Evolutionary conservation across 2,888 invertebrate genomes (phyloP), one percentile per base, ranked within the genome.

Genomic region (Cantharis rustica): DNA sequence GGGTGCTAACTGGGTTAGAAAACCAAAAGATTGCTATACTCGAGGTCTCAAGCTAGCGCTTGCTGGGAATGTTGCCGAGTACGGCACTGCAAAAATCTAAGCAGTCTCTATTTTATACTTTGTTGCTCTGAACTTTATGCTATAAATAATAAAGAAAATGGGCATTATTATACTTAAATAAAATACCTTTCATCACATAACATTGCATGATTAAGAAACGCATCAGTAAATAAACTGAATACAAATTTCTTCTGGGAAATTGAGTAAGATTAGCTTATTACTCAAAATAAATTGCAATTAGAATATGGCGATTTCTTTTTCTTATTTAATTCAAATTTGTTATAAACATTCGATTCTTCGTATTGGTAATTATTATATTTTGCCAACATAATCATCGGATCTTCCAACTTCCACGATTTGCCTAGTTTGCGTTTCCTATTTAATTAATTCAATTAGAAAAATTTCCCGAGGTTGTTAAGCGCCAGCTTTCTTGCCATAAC

Each of bases 191-290:
- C 75, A 20, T 27, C 71, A 75, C 47, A 68, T 26, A 47, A 66
- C 63, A n/a, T 74, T 74, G 64, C 64, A 73, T 23, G 64, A 66
- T 66, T 63, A 66, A 69, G 26, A 61, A 72, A 72, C 72, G 75
- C 75, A 75, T 72, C 69, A 75, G 72, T 75, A 69, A 72, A 20
- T 47, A 72, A 75, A 75, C 64, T 75, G 75, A 75, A 75, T 75
- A 75, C 75, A 75, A 68, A 75, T 72, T 75, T 75, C 72, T 72
- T 72, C 66, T 75, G 64, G 64, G 63, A 64, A 75, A 75, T 75
- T 75, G 63, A 72, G 75, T 64, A 75, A 75, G 72, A 20, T 63
- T 31, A 20, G 63, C 69, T 70, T 31, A 62, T 74, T 74, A 71
- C 74, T 74, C 15, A 69, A 70, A 69, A 70, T 63, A 31, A 69